phyloP scores from a whole-genome alignment of 2,113 vertebrate genomes.

The Polypterus senegalus region DNA sequence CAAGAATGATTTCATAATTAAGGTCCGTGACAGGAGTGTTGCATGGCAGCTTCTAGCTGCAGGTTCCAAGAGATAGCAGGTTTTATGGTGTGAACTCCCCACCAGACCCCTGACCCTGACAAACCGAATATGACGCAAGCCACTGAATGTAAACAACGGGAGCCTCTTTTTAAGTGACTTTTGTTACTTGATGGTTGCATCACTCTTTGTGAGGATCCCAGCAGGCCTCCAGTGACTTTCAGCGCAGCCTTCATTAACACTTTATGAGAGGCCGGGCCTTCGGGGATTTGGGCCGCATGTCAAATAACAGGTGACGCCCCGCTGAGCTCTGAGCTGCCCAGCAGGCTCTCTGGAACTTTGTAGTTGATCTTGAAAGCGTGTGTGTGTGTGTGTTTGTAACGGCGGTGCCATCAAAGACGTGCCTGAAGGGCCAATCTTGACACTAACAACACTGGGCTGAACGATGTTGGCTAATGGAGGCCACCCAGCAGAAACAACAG shows the following conservation, averaged over 20 bases:
- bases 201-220: constrained; percentile 19
- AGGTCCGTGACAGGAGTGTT: no score
- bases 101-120: no score
- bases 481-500: not conserved
- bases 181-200: constrained; percentile 31
- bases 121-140: no score
- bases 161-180: constrained; percentile 25
- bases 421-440: not conserved
- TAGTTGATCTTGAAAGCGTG: constrained; percentile 28
- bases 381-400: constrained; percentile 9
- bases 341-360: constrained; percentile 18
- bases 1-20: no score
- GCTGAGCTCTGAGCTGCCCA: not conserved
- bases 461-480: not conserved
- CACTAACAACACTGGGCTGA: not conserved
- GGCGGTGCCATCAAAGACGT: not conserved
- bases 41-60: no score
- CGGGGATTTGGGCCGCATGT: constrained; percentile 8
- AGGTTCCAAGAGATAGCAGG: no score
- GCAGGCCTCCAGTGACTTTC: no score
- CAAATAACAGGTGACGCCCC: constrained; percentile 12
- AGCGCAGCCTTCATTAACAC: constrained; percentile 30
- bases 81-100: no score
- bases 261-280: constrained; percentile 22
- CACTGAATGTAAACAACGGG: no score